Conservation (phyloP, 2,888 invertebrate genomes). For the Erynnis tages region DNA sequence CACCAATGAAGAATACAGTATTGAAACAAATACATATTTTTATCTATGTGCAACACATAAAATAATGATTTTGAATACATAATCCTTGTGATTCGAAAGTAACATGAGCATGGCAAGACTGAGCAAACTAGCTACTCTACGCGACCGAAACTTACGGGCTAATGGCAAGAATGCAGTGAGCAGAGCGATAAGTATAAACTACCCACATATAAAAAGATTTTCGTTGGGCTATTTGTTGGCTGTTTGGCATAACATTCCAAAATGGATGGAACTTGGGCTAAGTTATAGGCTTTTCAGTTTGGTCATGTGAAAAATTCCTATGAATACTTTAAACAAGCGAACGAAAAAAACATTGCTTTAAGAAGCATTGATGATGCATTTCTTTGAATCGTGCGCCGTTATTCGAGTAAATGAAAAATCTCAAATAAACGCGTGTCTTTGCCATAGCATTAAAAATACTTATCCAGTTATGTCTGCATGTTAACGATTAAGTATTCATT, state of each 20-base stretch:
- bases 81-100: constrained; percentile 3
- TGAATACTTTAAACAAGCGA: neutral
- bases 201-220: constrained; percentile 9
- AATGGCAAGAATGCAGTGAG: constrained; percentile 58
- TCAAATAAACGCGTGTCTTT: too few species aligned
- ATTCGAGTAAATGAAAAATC: too few species aligned
- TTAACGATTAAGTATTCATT: too few species aligned
- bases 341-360: too few species aligned
- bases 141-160: constrained; percentile 45
- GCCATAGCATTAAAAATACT: too few species aligned
- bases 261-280: constrained; percentile 25
- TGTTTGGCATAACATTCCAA: constrained; percentile 21
- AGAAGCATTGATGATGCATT: too few species aligned
- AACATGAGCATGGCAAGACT: constrained; percentile 38
- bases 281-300: constrained; percentile 4
- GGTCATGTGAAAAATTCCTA: neutral
- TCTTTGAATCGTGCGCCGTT: too few species aligned
- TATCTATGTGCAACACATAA: neutral
- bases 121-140: constrained; percentile 44
- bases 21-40: constrained; percentile 14
- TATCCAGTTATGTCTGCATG: too few species aligned
- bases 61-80: neutral
- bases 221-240: constrained; percentile 19
- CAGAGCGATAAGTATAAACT: constrained; percentile 39
- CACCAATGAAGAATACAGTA: neutral